A percentile compares a stretch with the other conserved stretches of the same genome.
These are phyloP conservation scores for Zaprionus lineosus DNA, from an alignment of 2,888 invertebrate species.

Conservation along the genomic window DNA sequence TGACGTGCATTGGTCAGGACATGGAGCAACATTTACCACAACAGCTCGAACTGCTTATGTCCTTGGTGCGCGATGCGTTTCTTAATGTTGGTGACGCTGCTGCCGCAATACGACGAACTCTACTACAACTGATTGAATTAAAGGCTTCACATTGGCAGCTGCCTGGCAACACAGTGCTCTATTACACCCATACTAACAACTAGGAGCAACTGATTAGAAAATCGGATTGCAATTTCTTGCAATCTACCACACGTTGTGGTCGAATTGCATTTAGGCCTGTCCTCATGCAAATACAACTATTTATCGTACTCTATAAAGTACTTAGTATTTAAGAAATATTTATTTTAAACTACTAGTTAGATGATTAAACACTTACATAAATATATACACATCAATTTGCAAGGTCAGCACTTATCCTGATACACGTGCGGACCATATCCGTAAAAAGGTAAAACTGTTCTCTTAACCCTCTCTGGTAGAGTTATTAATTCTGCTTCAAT, in stretches of 20 bases:
- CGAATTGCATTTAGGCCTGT: constrained; percentile 74
- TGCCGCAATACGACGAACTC: constrained; percentile 90
- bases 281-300: constrained; percentile 56
- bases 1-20: constrained; percentile 94
- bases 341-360: constrained; percentile 52
- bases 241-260: constrained; percentile 67
- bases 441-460: constrained; percentile 12
- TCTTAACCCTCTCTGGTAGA: constrained; percentile 26
- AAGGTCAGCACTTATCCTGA: constrained; percentile 12
- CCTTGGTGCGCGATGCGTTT: constrained; percentile 92
- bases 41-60: constrained; percentile 90
- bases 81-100: constrained; percentile 88
- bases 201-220: constrained; percentile 20
- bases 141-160: constrained; percentile 96
- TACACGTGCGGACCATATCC: constrained; percentile 5
- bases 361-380: constrained; percentile 61
- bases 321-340: constrained; percentile 66
- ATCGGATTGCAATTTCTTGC: constrained; percentile 54
- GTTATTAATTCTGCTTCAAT: constrained; percentile 24
- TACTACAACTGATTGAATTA: constrained; percentile 94
- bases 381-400: constrained; percentile 21
- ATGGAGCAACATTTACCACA: constrained; percentile 91
- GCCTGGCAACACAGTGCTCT: constrained; percentile 93
- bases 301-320: constrained; percentile 52
- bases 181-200: constrained; percentile 85